Base-by-base conservation (phyloP, 2,113 vertebrate genomes). In the Cathartes aura region DNA sequence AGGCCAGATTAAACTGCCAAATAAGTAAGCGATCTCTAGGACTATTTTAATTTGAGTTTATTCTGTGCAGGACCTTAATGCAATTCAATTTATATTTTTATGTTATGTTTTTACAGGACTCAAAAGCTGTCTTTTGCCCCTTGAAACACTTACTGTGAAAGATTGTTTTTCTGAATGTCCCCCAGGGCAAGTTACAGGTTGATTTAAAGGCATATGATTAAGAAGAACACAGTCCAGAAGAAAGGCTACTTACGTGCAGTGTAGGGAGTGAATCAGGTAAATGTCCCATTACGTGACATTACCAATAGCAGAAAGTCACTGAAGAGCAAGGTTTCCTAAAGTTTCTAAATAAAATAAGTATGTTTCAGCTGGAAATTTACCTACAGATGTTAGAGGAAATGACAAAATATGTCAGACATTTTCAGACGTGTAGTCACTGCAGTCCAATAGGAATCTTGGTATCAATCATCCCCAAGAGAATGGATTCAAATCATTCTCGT, bases 1-100 rank as follows among this genome's bases (percentile, higher is more conserved):
- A 96, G 58, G 56, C 67, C 67, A 92, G 64, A 95, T 96, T 94
- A 95, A 97, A 94, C 81, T 96, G 89, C 70, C 86, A 95, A 88
- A 94, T 52, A 79, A 96, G 74, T 93, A 97, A 94, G 72, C 67
- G 91, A 71, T 86, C 78, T 67, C 86, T 68, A 38, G n/a, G 30
- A 78, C 59, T 89, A 59, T 89, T 95, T 97, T 92, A 97, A 97
- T 94, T 87, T 90, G 14, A 68, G 71, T 90, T 93, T 93, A 58
- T 88, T 96, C 19, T 79, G 23, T 83, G 26, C 42, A 81, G 34
- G 30, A 71, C 36, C 4, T 36, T 86, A 92, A 87, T 30, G 14
- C 5, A 71, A 83, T 85, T 55, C 43, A 48, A 58, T 80, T 94
- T 91, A 42, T 93, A 34, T 89, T 96, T 92, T 78, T 63, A 43